Base-by-base conservation (phyloP, 2,113 vertebrate genomes). In the Electrona antarctica region DNA sequence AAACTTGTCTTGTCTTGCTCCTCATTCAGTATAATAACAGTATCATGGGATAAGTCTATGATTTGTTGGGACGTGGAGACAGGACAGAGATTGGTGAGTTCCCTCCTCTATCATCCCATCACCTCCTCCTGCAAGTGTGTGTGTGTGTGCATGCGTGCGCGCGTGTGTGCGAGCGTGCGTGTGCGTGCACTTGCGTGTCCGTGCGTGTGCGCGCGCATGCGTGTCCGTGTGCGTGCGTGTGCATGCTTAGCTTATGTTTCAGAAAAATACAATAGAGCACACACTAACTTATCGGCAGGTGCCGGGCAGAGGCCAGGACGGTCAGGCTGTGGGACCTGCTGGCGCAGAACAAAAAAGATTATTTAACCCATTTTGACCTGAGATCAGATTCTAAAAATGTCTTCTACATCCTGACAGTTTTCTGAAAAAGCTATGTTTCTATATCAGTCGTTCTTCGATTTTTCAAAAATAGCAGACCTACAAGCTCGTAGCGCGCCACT, bases 281-380 rank as follows among this genome's bases (percentile, higher is more conserved):
- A 21, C 21, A 21, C 21, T 21, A 21, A 21, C 21, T 21, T 21
- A 21, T 21, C 21, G 21, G 21, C 21, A 21, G 21, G 21, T 21
- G 21, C 21, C 21, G 21, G 21, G 69, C 89, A 0, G 93, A 94
- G 21, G 21, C 21, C 83, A 89, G 79, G 47, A 84, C 62, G 13
- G 66, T 94, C 79, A 94, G 93, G 83, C 90, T 95, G 52, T 95
- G 93, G 92, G 94, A 95, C 70, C 28, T 92, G 47, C 49, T 61
- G 21, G 81, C 91, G 13, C 74, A 52, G 58, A 77, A 87, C 21
- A 21, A 21, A 21, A 21, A 21, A 21, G 21, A 21, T n/a, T n/a
- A n/a, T n/a, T n/a, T n/a, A n/a, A n/a, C n/a, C n/a, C n/a, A n/a
- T n/a, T n/a, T n/a, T n/a, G n/a, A n/a, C n/a, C n/a, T n/a, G n/a